phyloP scores from a whole-genome alignment of 2,113 vertebrate species.

The Promerops cafer region DNA sequence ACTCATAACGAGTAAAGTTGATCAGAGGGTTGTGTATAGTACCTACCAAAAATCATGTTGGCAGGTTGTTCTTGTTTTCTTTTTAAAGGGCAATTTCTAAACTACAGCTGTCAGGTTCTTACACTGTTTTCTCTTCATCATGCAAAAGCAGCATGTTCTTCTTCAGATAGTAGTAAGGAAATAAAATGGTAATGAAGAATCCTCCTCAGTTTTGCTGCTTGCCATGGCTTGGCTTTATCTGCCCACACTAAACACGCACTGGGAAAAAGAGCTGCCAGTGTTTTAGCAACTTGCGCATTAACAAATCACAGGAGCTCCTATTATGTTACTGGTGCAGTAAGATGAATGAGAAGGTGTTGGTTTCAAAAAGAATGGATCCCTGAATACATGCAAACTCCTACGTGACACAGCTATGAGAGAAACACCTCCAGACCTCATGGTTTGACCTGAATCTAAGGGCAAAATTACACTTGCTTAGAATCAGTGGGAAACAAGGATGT shows the following conservation, averaged over 20 bases:
- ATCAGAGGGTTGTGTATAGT: neutral
- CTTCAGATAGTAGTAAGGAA: neutral
- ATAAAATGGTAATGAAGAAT: slow-evolving; percentile 14
- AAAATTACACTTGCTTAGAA: neutral
- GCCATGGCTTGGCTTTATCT: neutral
- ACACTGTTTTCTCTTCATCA: neutral
- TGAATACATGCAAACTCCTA: neutral
- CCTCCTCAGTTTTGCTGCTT: neutral
- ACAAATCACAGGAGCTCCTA: neutral
- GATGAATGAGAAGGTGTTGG: neutral
- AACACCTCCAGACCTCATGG: neutral
- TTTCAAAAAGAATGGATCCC: neutral
- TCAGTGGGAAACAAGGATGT: neutral
- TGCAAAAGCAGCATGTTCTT: neutral
- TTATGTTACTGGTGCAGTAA: neutral
- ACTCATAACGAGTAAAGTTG: neutral
- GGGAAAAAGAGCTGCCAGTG: neutral
- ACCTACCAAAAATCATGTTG: neutral
- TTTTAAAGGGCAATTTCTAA: neutral
- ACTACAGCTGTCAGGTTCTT: neutral
- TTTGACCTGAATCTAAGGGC: neutral
- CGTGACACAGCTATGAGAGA: neutral
- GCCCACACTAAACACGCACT: neutral
- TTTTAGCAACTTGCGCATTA: neutral
- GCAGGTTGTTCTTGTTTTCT: neutral